A percentile compares a stretch with the other conserved stretches of the same genome.
Conservation (phyloP, 2,113 vertebrate genomes). For the Salvelinus alpinus region DNA sequence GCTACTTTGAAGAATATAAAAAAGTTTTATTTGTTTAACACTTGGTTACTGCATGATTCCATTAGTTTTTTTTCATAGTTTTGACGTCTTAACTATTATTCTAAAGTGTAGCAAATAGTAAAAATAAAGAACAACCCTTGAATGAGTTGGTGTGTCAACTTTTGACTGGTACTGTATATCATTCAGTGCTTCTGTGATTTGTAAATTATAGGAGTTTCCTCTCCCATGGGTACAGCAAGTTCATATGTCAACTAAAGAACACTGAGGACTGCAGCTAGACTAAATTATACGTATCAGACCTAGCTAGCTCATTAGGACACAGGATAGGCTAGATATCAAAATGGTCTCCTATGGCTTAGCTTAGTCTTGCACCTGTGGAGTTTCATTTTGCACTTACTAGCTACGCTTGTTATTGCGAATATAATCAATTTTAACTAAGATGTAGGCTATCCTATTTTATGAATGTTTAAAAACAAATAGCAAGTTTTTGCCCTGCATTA, state of each 20-base stretch:
- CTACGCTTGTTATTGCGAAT: background rate
- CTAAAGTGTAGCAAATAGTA: no score
- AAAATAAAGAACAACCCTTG: no score
- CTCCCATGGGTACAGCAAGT: background rate
- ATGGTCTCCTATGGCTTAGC: background rate
- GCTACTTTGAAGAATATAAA: no score
- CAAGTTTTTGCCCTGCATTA: conserved; percentile 34
- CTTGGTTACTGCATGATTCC: no score
- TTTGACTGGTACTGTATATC: background rate
- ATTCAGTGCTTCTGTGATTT: conserved; percentile 4
- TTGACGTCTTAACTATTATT: no score
- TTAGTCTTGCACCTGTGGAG: background rate
- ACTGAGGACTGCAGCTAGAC: background rate
- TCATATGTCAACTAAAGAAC: background rate
- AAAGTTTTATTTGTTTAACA: no score
- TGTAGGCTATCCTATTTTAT: background rate
- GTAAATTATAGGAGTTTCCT: background rate
- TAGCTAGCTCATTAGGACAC: conserved; percentile 33
- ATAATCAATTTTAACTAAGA: background rate
- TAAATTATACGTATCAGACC: conserved; percentile 20
- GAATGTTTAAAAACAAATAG: background rate
- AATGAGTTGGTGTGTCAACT: no score
- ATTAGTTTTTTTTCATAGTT: no score
- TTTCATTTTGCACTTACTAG: background rate
- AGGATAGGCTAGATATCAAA: conserved; percentile 26